phyloP scores from a whole-genome alignment of 2,113 vertebrate genomes.

The Camelus dromedarius region DNA sequence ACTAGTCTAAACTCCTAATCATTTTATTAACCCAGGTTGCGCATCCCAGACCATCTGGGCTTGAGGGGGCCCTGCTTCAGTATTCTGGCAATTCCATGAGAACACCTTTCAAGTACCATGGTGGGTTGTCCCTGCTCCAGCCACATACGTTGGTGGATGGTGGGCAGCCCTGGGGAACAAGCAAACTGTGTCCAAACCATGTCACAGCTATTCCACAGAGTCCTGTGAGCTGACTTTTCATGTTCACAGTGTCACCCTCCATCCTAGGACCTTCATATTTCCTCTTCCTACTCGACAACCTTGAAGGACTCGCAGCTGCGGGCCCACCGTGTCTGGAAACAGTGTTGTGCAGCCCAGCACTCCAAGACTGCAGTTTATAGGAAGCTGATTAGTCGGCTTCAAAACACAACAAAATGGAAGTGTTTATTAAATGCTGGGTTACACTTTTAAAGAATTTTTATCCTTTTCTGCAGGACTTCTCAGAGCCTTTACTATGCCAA shows the following conservation, averaged over 20 bases:
- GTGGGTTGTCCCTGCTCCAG: constrained; percentile 12
- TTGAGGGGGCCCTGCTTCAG: constrained; percentile 48
- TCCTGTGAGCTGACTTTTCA: neutral
- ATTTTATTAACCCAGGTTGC: constrained; percentile 74
- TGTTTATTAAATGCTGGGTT: neutral
- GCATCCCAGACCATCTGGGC: neutral
- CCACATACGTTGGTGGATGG: constrained; percentile 33
- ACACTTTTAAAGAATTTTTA: neutral
- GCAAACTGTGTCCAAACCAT: neutral
- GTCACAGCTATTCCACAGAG: neutral
- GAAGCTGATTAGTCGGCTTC: neutral
- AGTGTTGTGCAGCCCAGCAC: accelerated
- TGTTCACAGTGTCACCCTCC: accelerated
- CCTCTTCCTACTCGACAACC: neutral
- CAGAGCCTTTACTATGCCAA: neutral
- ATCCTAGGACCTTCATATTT: neutral
- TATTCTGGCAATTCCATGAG: constrained; percentile 65
- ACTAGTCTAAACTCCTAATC: constrained; percentile 52
- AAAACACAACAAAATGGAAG: neutral
- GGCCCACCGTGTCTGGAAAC: accelerated
- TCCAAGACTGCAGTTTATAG: neutral
- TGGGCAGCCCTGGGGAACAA: neutral
- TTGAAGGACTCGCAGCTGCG: neutral
- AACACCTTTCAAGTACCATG: constrained; percentile 30
- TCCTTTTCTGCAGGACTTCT: neutral